These are phyloP conservation scores for Oreotrochilus melanogaster DNA, from an alignment of 2,113 vertebrate genomes.

Conservation along the genomic window DNA sequence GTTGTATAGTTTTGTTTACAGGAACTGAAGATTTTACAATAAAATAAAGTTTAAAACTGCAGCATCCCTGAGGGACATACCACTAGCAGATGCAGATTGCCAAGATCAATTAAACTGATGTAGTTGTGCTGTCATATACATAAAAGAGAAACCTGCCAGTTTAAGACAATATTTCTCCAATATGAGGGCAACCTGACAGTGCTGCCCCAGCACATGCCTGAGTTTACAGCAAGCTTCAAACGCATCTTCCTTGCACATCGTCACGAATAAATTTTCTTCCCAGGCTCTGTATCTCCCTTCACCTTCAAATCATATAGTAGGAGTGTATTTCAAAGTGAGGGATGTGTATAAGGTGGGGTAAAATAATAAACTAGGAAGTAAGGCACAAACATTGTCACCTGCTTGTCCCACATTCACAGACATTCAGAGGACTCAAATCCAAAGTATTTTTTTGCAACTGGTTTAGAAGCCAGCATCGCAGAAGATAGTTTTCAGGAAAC, in stretches of 20 bases:
- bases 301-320: neutral
- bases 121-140: constrained; percentile 70
- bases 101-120: constrained; percentile 83
- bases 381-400: neutral
- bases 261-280: neutral
- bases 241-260: neutral
- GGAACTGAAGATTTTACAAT: constrained; percentile 55
- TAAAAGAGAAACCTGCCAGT: constrained; percentile 69
- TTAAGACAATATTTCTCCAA: constrained; percentile 61
- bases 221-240: neutral
- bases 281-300: neutral
- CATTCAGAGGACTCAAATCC: neutral
- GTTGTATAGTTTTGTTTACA: constrained; percentile 58
- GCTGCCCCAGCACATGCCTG: rapidly evolving
- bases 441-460: neutral
- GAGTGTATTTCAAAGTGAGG: neutral
- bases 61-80: constrained; percentile 62
- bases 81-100: constrained; percentile 76
- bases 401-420: neutral
- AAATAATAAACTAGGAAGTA: neutral
- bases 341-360: neutral
- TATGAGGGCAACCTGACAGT: neutral
- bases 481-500: neutral
- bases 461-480: neutral
- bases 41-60: constrained; percentile 62